phyloP scores from a whole-genome alignment of 92 coral and sea anemone genomes.

The Heliopora coerulea region DNA sequence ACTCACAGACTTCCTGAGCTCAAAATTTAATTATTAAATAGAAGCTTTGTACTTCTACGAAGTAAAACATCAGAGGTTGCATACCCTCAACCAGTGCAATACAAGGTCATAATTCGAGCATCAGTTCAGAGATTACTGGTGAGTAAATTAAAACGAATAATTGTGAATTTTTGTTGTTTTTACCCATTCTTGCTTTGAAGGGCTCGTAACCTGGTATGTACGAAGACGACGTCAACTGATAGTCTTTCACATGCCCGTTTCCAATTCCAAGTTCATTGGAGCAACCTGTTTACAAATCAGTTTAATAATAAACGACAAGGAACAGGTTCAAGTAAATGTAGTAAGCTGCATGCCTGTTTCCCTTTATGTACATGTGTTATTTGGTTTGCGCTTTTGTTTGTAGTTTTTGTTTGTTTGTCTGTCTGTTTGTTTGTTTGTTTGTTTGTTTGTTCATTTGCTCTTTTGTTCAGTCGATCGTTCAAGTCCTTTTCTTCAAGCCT shows the following conservation, averaged over 20 bases:
- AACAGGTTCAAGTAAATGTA: neutral
- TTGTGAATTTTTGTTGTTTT: too few relatives aligned
- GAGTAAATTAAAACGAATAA: too few relatives aligned
- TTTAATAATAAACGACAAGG: neutral
- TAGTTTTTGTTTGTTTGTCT: neutral
- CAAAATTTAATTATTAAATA: too few relatives aligned
- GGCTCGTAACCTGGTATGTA: constrained; percentile 65
- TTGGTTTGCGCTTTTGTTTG: neutral
- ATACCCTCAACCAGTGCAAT: too few relatives aligned
- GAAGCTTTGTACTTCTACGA: too few relatives aligned
- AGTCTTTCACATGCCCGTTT: constrained; percentile 59
- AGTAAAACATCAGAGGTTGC: too few relatives aligned
- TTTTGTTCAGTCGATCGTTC: neutral
- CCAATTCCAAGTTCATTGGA: constrained; percentile 67
- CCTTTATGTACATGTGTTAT: neutral
- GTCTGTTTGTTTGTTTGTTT: neutral
- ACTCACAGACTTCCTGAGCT: too few relatives aligned
- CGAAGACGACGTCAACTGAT: constrained; percentile 68
- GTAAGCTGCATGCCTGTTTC: neutral
- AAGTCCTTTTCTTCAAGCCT: too few relatives aligned
- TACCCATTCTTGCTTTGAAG: constrained; percentile 61
- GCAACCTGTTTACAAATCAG: constrained; percentile 48
- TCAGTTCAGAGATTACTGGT: too few relatives aligned
- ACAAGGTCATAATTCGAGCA: too few relatives aligned
- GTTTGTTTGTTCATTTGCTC: neutral